Base-by-base conservation (phyloP, 2,797 vertebrate species). In the Semaprochilodus insignis region DNA sequence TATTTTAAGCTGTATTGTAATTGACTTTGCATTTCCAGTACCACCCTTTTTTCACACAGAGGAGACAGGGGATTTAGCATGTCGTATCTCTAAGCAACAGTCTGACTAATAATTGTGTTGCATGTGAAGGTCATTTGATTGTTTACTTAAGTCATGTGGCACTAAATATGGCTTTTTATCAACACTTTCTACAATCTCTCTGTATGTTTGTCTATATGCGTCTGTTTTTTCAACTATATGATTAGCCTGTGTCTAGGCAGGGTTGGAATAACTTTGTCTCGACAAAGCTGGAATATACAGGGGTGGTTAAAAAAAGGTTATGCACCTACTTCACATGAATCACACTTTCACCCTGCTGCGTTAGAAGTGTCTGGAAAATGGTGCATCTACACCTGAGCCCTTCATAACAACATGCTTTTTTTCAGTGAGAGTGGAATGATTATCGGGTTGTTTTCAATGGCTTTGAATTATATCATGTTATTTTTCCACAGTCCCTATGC, bases 41-140 rank as follows among this genome's bases (percentile, higher is more conserved):
- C 82, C 82, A 62, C 57, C 82, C 73, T 31, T 44, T 79, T 78
- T 55, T 63, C 65, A 63, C 63, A 75, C 27, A 60, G n/a, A 40
- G 34, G 7, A 52, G 2, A 52, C 71, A 31, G 60, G 72, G 82
- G 77, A 83, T 74, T 74, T 6, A 34, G 17, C 40, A 57, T 40
- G 72, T 27, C 52, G 36, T 55, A 60, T 74, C 19, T 36, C 63
- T n/a, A 54, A 80, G 77, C 34, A 31, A 54, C 62, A 21, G 34
- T 70, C 54, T 70, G 16, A 19, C 16, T 63, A 62, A 66, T 44
- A 21, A 31, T 17, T 10, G 55, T 40, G 7, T 67, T 67, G 17
- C 44, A 57, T 79, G 55, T 54, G 27, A 67, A 70, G 77, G 40
- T 25, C 60, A 67, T 71, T 77, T 57, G 16, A 27, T 15, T 63